Base-by-base conservation (phyloP, 1,140 invertebrate species). In the Drosophila persimilis region DNA sequence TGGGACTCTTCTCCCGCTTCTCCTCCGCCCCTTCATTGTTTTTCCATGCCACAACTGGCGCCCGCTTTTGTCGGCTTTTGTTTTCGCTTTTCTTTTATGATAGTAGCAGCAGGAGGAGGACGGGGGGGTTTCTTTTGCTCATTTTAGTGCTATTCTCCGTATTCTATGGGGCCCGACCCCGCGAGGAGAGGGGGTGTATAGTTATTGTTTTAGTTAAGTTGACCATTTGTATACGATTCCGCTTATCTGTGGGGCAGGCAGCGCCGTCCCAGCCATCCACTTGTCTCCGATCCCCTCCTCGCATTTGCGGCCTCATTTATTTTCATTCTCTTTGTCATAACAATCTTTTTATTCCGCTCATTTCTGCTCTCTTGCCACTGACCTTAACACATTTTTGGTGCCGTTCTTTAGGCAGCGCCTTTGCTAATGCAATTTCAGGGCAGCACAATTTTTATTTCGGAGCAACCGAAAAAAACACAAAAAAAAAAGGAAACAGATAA, bases 181-280 rank as follows among this genome's bases (percentile, higher is more conserved):
- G 31, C 17, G 7, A n/a, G n/a, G 69, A 13, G 52, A 46, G 24
- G 52, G 52, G 6, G 26, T 11, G 63, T 52, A 60, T 53, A 67
- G 65, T 86, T 80, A 88, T 86, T 86, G 81, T 86, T 86, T 86
- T 88, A 86, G 81, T 86, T 86, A 86, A 86, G 81, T 86, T 86
- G 81, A 86, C 81, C 81, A 86, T 86, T 86, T 86, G 81, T 86
- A 86, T 86, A 86, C 81, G 85, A 88, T 81, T 86, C 11, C 71
- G 75, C 77, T 64, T 65, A 66, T 78, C 77, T 83, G 79, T 71
- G 80, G 77, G 43, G 55, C 64, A 26, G 24, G 24, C 20, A 35
- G 31, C 2, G 2, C 31, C 31, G 63, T 52, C 63, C 39, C 56
- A 43, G 62, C 51, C 59, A 39, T 66, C 52, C 60, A 73, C 74